Conservation (phyloP, 2,888 invertebrate genomes). For the Synergus laeviventris region DNA sequence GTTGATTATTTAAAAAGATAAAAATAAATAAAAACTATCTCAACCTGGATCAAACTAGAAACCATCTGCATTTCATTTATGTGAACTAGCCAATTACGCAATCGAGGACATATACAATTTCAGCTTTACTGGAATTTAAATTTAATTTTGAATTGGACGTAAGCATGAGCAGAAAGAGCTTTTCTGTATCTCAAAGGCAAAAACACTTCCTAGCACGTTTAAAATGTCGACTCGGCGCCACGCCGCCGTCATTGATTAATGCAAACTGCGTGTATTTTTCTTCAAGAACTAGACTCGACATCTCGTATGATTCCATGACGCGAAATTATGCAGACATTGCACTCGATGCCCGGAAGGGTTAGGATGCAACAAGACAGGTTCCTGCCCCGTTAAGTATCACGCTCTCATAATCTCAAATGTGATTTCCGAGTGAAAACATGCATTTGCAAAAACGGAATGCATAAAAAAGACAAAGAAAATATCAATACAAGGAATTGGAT, state of each 20-base stretch:
- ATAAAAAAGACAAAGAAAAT: conserved; percentile 4
- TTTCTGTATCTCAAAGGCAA: not conserved
- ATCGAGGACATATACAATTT: not conserved
- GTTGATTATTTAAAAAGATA: too few species aligned
- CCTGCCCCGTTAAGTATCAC: conserved; percentile 26
- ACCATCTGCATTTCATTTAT: too few species aligned
- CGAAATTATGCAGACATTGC: conserved; percentile 35
- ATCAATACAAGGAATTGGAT: conserved; percentile 12
- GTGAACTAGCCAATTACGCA: too few species aligned
- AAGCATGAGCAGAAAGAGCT: not conserved
- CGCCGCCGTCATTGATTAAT: conserved; percentile 15
- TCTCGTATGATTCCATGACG: conserved; percentile 23
- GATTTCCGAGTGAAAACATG: conserved; percentile 29
- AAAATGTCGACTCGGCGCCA: conserved; percentile 25
- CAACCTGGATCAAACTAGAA: too few species aligned
- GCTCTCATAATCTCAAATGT: conserved; percentile 26
- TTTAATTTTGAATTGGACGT: not conserved
- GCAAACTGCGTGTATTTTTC: conserved; percentile 13
- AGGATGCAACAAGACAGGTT: conserved; percentile 18
- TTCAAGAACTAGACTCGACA: conserved; percentile 11
- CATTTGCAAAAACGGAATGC: not conserved
- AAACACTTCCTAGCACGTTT: not conserved
- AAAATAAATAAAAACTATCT: too few species aligned
- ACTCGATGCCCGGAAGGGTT: not conserved
- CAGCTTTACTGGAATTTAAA: not conserved